A percentile compares a stretch with the other conserved stretches of the same genome.
These are phyloP conservation scores for Pipa parva DNA, from an alignment of 2,113 vertebrate species.

Conservation along the genomic window DNA sequence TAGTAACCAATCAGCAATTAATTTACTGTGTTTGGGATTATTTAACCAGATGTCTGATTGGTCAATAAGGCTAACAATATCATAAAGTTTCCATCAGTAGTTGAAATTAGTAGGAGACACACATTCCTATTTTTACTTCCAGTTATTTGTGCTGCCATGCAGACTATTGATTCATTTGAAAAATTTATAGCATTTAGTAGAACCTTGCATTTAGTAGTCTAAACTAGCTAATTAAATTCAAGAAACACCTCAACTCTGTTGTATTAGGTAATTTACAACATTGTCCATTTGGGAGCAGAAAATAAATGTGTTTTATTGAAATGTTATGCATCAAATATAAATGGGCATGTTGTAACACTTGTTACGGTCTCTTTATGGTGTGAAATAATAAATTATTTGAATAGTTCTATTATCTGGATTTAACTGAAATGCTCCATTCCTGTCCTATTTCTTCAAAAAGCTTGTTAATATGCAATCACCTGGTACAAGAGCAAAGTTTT, in stretches of 20 bases:
- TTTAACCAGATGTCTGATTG: too few species aligned
- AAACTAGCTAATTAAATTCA: too few species aligned
- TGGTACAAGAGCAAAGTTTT: slow-evolving; percentile 79
- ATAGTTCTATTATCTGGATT: slow-evolving; percentile 71
- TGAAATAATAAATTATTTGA: slow-evolving; percentile 74
- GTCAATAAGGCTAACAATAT: too few species aligned
- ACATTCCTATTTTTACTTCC: too few species aligned
- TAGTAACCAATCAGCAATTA: too few species aligned
- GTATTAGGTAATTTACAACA: neutral
- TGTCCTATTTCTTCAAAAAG: slow-evolving; percentile 78
- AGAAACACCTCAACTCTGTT: neutral
- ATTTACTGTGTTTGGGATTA: too few species aligned
- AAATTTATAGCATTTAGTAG: neutral
- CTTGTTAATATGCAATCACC: slow-evolving; percentile 84
- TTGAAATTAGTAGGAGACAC: too few species aligned
- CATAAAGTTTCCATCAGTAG: too few species aligned
- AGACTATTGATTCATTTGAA: too few species aligned
- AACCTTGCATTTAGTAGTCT: too few species aligned
- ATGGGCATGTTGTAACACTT: slow-evolving; percentile 57
- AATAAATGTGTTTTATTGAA: slow-evolving; percentile 19
- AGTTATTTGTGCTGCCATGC: too few species aligned
- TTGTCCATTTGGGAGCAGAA: neutral
- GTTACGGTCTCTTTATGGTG: slow-evolving; percentile 58
- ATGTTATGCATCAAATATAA: slow-evolving; percentile 54
- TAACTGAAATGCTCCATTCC: slow-evolving; percentile 70